phyloP scores from a whole-genome alignment of 2,113 vertebrate genomes.

The Typhlomys cinereus region DNA sequence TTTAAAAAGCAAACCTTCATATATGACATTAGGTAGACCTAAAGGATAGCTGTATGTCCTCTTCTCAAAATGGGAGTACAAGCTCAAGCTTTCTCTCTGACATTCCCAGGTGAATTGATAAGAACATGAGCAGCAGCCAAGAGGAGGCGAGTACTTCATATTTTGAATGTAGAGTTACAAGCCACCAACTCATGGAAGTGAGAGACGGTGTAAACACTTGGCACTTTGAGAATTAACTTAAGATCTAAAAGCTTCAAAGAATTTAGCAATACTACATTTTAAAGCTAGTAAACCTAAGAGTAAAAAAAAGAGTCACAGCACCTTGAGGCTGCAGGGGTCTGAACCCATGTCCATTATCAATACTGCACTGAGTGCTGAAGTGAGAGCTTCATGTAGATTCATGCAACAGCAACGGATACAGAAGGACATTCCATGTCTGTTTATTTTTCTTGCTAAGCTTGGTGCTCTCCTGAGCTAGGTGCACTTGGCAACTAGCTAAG shows the following conservation, averaged over 20 bases:
- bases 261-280: neutral
- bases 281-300: neutral
- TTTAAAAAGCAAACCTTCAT: neutral
- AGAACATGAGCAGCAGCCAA: neutral
- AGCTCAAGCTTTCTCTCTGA: neutral
- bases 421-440: neutral
- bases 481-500: neutral
- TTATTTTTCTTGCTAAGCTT: neutral
- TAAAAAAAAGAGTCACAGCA: neutral
- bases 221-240: neutral
- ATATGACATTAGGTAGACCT: neutral
- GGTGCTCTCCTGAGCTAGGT: neutral
- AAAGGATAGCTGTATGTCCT: neutral
- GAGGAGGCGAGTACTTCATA: too few relatives aligned
- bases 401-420: neutral
- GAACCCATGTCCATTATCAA: neutral
- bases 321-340: neutral
- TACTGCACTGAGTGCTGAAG: neutral
- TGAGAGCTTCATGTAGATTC: neutral
- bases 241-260: neutral
- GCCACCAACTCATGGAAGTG: neutral
- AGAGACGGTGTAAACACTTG: neutral
- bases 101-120: neutral
- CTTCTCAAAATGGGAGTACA: neutral
- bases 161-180: too few relatives aligned